phyloP scores from a whole-genome alignment of 2,797 vertebrate species.

The Crocodylus rhombifer region DNA sequence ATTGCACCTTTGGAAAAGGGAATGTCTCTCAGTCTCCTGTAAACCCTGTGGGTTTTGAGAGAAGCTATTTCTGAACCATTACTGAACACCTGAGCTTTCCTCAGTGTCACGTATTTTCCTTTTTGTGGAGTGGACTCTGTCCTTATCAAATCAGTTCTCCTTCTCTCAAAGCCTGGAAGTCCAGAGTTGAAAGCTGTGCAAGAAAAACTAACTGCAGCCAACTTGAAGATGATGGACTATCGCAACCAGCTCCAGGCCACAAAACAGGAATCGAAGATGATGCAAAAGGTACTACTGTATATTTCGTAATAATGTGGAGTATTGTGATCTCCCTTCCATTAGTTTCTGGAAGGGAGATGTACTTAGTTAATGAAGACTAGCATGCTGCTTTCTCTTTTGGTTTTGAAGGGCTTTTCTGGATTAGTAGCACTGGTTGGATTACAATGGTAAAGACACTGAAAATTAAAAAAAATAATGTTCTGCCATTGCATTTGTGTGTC shows the following conservation, averaged over 20 bases:
- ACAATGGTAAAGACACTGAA: fast-evolving
- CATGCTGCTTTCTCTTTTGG: neutral
- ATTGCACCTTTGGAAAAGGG: neutral
- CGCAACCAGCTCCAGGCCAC: slow-evolving; percentile 91
- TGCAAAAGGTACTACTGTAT: slow-evolving; percentile 88
- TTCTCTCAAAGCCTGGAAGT: slow-evolving; percentile 73
- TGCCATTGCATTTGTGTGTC: neutral
- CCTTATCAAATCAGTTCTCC: neutral
- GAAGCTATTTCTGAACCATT: neutral
- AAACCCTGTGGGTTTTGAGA: neutral
- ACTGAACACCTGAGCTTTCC: neutral
- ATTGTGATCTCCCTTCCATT: neutral
- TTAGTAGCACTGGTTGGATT: neutral
- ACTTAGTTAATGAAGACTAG: neutral
- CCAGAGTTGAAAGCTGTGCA: slow-evolving; percentile 87
- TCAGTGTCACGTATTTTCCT: neutral
- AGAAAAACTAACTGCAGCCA: slow-evolving; percentile 88
- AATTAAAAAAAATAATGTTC: neutral
- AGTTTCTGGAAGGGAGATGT: neutral
- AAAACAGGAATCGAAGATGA: slow-evolving; percentile 91
- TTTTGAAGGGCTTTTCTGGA: neutral
- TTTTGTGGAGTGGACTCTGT: neutral
- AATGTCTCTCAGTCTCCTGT: neutral
- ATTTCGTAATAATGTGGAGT: neutral
- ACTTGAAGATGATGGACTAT: slow-evolving; percentile 89